A percentile compares a stretch with the other conserved stretches of the same genome.
These are phyloP conservation scores for Semnopithecus entellus DNA, from an alignment of 2,113 vertebrate species.

Conservation along the genomic window DNA sequence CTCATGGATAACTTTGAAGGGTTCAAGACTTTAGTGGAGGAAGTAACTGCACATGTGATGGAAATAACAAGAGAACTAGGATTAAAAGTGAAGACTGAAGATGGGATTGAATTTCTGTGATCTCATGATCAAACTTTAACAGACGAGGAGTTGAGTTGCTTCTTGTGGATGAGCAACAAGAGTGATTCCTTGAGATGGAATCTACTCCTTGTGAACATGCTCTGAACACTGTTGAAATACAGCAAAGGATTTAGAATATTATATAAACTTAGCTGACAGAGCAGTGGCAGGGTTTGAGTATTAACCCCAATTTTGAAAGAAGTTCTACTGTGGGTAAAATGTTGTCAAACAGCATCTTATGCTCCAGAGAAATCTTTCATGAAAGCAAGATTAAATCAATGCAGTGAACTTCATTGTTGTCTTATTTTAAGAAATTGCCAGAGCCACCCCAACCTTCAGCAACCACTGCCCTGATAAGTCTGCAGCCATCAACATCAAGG, in stretches of 20 bases:
- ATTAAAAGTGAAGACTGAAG: neutral
- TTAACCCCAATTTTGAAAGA: neutral
- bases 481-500: neutral
- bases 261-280: neutral
- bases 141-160: neutral
- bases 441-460: neutral
- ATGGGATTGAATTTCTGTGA: neutral
- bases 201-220: neutral
- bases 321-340: neutral
- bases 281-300: neutral
- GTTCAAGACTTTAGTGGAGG: neutral
- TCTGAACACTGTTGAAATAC: neutral
- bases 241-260: neutral
- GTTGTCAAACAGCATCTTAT: neutral
- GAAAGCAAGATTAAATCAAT: neutral
- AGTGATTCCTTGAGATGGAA: neutral
- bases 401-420: neutral
- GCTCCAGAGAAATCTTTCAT: neutral
- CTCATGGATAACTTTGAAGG: neutral
- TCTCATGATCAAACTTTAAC: neutral
- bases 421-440: neutral
- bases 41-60: neutral
- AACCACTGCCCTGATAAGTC: neutral
- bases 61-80: neutral
- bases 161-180: neutral